Base-by-base conservation (phyloP, 2,888 invertebrate species). In the Cancer borealis region DNA sequence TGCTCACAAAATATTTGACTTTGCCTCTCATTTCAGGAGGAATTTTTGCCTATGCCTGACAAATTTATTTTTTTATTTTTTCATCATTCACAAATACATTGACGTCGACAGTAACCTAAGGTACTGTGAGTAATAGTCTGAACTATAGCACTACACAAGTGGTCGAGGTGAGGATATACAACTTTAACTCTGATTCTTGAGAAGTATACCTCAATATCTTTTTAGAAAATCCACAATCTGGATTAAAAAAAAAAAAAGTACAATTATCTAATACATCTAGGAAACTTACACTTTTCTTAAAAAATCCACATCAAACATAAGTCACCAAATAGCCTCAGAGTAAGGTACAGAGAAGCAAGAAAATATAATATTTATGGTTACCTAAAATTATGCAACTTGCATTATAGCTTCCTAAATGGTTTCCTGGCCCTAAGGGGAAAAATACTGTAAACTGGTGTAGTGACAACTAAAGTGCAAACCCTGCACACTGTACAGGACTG, bases 341-440 rank as follows among this genome's bases (percentile, higher is more conserved):
- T 84, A 84, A 84, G 84, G 84, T 84, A 84, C 84, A 88, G 89
- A 49, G 93, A 93, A 93, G 89, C 93, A 90, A 90, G 73, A 93
- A 92, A 87, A 87, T 39, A 90, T 90, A 79, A 49, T 89, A 90
- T 90, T 90, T 73, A 90, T 79, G 66, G 89, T 90, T 79, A 79
- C 54, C 73, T 79, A 88, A 93, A 79, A 93, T 39, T 88, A 79
- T 79, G 47, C 45, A 90, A 66, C 47, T 79, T 90, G 89, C 79
- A 89, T 79, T 93, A 73, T 54, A 88, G 60, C 93, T 90, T 93
- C 87, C 89, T 66, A 66, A 89, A 87, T 73, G 66, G 45, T 88
- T 89, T 79, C 89, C 79, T 93, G 89, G 89, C 93, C 94, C 92
- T 92, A 84, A 30, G 92, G 89, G 88, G 87, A 92, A 84, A 89